Percentiles rank a stretch among this genome's conserved stretches.
phyloP scores from a whole-genome alignment of 2,888 invertebrate species.

The Lobophora halterata region DNA sequence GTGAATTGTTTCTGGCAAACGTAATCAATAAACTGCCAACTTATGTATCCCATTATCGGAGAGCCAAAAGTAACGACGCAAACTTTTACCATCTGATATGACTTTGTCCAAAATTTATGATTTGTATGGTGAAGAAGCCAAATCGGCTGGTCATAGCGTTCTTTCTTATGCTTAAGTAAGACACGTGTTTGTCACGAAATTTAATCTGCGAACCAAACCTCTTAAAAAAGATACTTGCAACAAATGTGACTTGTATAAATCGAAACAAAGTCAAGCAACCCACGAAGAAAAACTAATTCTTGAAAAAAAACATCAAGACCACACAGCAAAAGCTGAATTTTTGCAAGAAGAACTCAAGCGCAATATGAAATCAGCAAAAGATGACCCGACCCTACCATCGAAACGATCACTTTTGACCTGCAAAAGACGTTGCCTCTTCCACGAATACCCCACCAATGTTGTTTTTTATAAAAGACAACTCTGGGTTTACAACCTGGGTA shows the following conservation, averaged over 20 bases:
- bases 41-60: slow-evolving; percentile 22
- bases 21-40: slow-evolving; percentile 17
- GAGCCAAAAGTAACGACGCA: slow-evolving; percentile 15
- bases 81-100: slow-evolving; percentile 18
- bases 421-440: slow-evolving; percentile 19
- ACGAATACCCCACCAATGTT: slow-evolving; percentile 16
- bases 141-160: slow-evolving; percentile 9
- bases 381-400: slow-evolving; percentile 13
- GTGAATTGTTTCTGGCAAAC: slow-evolving; percentile 14
- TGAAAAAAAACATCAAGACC: neutral
- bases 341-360: slow-evolving; percentile 7
- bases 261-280: no score
- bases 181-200: slow-evolving; percentile 5
- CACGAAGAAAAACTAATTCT: no score
- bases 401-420: slow-evolving; percentile 14
- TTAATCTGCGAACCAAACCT: slow-evolving; percentile 14
- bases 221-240: slow-evolving; percentile 24
- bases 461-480: slow-evolving; percentile 30
- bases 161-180: slow-evolving; percentile 18
- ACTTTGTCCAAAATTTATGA: slow-evolving; percentile 18
- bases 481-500: slow-evolving; percentile 23
- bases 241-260: slow-evolving; percentile 15
- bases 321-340: slow-evolving; percentile 3
- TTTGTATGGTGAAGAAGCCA: slow-evolving; percentile 13
- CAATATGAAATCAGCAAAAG: slow-evolving; percentile 8